phyloP scores from a whole-genome alignment of 2,888 invertebrate species.

The Altica lythri region DNA sequence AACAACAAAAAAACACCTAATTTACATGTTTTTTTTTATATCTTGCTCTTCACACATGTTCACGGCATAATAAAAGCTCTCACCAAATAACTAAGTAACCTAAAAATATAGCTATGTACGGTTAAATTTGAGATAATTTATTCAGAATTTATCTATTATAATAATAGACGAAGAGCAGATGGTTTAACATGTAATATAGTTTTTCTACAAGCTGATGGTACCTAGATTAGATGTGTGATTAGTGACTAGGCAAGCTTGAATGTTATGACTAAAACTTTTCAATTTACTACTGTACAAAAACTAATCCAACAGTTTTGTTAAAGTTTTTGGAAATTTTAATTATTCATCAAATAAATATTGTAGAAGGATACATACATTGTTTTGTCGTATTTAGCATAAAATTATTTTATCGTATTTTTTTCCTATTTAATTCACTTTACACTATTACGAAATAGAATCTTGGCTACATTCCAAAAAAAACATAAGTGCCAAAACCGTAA shows the following conservation, averaged over 20 bases:
- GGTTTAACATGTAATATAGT: constrained; percentile 10
- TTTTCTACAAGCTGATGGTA: constrained; percentile 9
- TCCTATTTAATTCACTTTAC: too few relatives aligned
- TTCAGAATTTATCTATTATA: constrained; percentile 8
- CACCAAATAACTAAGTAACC: constrained; percentile 7
- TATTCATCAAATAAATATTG: too few relatives aligned
- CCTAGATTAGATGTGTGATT: constrained; percentile 6
- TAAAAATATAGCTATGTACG: constrained; percentile 8
- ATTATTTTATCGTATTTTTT: too few relatives aligned
- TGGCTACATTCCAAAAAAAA: too few relatives aligned
- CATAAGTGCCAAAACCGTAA: too few relatives aligned
- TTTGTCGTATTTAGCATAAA: too few relatives aligned
- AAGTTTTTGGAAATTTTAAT: too few relatives aligned
- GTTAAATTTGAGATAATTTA: constrained; percentile 7
- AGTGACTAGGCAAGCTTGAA: constrained; percentile 10
- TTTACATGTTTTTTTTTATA: constrained; percentile 14
- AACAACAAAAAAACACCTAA: constrained; percentile 15
- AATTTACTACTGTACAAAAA: constrained; percentile 4
- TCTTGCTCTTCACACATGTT: constrained; percentile 12
- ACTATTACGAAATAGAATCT: too few relatives aligned
- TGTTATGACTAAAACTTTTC: constrained; percentile 1
- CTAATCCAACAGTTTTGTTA: constrained; percentile 6
- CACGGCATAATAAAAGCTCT: constrained; percentile 8
- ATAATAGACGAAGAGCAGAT: constrained; percentile 13
- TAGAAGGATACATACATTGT: too few relatives aligned